Conservation (phyloP, 1,140 invertebrate genomes). For the Pygmarrhopalites habei region DNA sequence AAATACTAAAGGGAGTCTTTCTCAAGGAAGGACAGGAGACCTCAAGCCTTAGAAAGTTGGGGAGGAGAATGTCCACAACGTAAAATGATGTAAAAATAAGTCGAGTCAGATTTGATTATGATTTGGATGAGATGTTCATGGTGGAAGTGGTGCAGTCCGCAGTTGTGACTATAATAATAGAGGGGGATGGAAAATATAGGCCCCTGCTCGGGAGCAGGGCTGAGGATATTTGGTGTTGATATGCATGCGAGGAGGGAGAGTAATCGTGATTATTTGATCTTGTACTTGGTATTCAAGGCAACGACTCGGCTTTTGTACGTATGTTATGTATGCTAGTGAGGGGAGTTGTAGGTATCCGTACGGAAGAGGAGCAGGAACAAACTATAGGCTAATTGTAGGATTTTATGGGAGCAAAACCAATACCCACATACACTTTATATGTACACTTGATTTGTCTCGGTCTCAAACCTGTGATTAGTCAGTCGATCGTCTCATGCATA, state of each 20-base stretch:
- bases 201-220: no score
- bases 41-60: no score
- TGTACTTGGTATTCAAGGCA: conserved; percentile 1
- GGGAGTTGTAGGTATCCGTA: neutral
- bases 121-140: no score
- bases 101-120: no score
- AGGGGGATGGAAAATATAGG: no score
- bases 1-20: no score
- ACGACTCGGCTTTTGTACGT: neutral
- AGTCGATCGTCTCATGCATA: neutral
- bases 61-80: no score
- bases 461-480: neutral
- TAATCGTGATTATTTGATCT: neutral
- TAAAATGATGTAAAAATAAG: no score
- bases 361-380: neutral
- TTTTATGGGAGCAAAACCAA: conserved; percentile 19
- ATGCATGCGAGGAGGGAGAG: neutral
- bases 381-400: conserved; percentile 20
- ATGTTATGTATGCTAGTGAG: neutral
- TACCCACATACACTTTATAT: conserved; percentile 6
- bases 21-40: no score
- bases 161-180: no score
- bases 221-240: no score
- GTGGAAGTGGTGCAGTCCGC: no score
- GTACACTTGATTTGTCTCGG: neutral